Evolutionary conservation across 2,113 vertebrate genomes (phyloP), one percentile per base, ranked within the genome.

Genomic region (Saccopteryx bilineata): DNA sequence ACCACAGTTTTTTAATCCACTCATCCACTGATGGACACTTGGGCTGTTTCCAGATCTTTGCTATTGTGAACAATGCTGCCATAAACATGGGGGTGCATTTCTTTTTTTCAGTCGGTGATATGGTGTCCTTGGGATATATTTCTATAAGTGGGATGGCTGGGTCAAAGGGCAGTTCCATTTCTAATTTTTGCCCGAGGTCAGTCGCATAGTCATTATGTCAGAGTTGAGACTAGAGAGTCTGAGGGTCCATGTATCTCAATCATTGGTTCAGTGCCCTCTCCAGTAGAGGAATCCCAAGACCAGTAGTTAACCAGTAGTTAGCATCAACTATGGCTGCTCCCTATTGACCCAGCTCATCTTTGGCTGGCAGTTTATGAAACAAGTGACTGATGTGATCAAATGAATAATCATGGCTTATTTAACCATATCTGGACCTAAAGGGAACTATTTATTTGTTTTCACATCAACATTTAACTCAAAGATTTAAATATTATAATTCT

Each of bases 401-500:
- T 87, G 2, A 90, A 72, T 68, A n/a, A 79, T 5, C 33, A 26
- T 65, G 31, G n/a, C 61, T 66, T n/a, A 6, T 58, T 87, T 94
- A 87, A 74, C 18, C 18, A 76, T 68, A 93, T 85, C 52, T 81
- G 18, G 2, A 85, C 66, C 78, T 28, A 54, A 24, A 90, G 31
- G 5, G 81, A 14, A 50, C 11, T 72, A 75, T 79, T 24, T 93
- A 96, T 52, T 52, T 61, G 46, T 80, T 79, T 94, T 91, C 46
- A 69, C 13, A 66, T 78, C 86, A 82, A 56, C 23, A 87, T 95
- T 58, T 26, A 18, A 61, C 68, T 63, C 74, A 66, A 7, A 75
- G 3, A 93, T 39, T 78, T 74, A 93, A 87, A 90, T 90, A 84
- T 91, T 79, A 72, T 31, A 78, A 87, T 52, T 83, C 56, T 79